phyloP scores from a whole-genome alignment of 2,113 vertebrate species.

The Perca flavescens region DNA sequence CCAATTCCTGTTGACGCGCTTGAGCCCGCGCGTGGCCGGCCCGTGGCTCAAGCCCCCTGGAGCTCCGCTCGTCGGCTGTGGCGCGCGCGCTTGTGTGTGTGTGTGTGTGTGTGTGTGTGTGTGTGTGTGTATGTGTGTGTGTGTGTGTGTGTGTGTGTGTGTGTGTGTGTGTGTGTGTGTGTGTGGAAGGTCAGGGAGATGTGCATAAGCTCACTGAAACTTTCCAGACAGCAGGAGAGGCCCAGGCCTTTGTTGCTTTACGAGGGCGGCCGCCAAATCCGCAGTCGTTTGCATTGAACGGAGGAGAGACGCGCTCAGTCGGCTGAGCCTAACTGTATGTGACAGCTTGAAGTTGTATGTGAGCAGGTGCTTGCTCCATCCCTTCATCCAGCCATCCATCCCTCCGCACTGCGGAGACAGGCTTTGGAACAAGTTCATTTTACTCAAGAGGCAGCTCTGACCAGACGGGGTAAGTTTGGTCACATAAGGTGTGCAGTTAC shows the following conservation, averaged over 20 bases:
- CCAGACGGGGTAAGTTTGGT: constrained; percentile 44
- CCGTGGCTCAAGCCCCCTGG: constrained; percentile 76
- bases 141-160: constrained; percentile 57
- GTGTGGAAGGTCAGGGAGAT: constrained; percentile 31
- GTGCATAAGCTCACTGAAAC: constrained; percentile 41
- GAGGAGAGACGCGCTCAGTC: constrained; percentile 72
- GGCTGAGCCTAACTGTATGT: constrained; percentile 81
- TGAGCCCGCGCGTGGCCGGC: constrained; percentile 81
- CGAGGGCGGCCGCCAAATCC: constrained; percentile 62
- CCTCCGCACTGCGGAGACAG: constrained; percentile 36
- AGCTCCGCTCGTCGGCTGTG: constrained; percentile 30
- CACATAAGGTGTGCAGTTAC: constrained; percentile 39
- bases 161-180: constrained; percentile 37
- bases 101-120: constrained; percentile 46
- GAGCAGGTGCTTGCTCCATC: constrained; percentile 85
- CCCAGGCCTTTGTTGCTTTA: constrained; percentile 68
- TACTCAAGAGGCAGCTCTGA: constrained; percentile 51
- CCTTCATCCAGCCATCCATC: constrained; percentile 64
- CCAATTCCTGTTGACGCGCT: constrained; percentile 48
- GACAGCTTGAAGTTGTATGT: constrained; percentile 83
- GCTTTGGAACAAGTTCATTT: constrained; percentile 61
- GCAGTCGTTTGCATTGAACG: constrained; percentile 52
- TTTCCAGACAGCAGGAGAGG: constrained; percentile 58
- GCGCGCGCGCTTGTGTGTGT: background rate
- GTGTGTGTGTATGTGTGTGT: background rate